Percentiles rank a stretch among this genome's conserved stretches.
phyloP scores from a whole-genome alignment of 2,888 invertebrate species.

The Limenitis arthemis region DNA sequence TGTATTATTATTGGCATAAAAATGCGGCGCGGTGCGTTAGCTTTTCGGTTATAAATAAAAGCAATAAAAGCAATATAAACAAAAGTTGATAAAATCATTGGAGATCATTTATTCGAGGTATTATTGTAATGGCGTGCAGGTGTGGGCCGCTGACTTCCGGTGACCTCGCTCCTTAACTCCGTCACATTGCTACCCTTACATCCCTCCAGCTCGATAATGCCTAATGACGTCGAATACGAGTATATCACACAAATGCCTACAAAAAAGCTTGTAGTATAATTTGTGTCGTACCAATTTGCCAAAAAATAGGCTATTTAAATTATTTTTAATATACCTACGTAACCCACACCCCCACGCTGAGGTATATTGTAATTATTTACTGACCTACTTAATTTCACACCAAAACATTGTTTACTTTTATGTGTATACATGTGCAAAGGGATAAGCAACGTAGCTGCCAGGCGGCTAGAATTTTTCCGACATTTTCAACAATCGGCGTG shows the following conservation, averaged over 20 bases:
- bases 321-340: no score
- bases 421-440: no score
- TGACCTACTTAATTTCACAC: no score
- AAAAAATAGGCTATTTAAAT: no score
- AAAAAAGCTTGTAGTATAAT: background rate
- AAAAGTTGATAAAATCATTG: conserved; percentile 37
- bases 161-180: conserved; percentile 36
- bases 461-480: no score
- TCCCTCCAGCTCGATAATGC: conserved; percentile 10
- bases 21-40: conserved; percentile 13
- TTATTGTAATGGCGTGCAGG: conserved; percentile 51
- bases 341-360: no score
- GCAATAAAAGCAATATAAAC: conserved; percentile 24
- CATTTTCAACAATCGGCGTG: no score
- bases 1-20: conserved; percentile 36
- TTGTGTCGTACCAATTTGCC: no score
- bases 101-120: conserved; percentile 34
- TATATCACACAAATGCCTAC: conserved; percentile 4
- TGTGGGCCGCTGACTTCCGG: conserved; percentile 40
- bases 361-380: no score
- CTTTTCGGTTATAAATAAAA: conserved; percentile 3
- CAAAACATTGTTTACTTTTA: no score
- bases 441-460: no score
- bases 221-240: conserved; percentile 2
- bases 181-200: conserved; percentile 33